phyloP scores from a whole-genome alignment of 2,113 vertebrate genomes.

The Australoheros scitulus region DNA sequence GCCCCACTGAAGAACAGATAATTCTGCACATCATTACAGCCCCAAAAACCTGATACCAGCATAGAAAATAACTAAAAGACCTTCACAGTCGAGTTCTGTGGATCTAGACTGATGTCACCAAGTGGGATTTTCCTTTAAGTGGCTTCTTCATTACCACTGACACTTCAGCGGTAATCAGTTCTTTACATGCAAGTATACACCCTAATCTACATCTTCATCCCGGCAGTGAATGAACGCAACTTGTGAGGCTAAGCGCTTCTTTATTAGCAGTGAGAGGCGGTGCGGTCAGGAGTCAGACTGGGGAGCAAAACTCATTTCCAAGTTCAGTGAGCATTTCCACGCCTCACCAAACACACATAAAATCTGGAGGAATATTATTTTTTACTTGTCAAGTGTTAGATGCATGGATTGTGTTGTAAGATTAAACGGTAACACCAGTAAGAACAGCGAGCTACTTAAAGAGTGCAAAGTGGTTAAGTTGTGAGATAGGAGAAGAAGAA shows the following conservation, averaged over 20 bases:
- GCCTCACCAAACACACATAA: slow-evolving; percentile 7
- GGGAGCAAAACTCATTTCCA: slow-evolving; percentile 13
- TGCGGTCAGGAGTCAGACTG: neutral
- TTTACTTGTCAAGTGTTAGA: slow-evolving; percentile 2
- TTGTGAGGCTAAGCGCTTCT: slow-evolving; percentile 27
- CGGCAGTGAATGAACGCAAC: neutral
- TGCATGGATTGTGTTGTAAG: neutral
- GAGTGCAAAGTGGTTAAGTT: neutral
- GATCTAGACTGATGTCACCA: neutral
- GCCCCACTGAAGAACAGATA: neutral
- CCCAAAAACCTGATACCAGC: neutral
- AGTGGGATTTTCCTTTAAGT: neutral
- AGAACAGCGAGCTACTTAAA: neutral
- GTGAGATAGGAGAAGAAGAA: neutral
- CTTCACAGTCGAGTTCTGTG: neutral
- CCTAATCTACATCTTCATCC: neutral
- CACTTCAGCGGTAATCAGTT: neutral
- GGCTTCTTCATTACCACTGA: neutral
- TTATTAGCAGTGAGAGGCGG: slow-evolving; percentile 16
- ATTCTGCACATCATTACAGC: neutral
- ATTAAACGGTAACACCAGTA: neutral
- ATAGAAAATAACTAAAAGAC: neutral
- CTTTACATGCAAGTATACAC: slow-evolving; percentile 6
- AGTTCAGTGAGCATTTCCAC: slow-evolving; percentile 21
- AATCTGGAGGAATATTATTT: neutral